These are phyloP conservation scores for Polypedilum vanderplanki DNA, from an alignment of 1,140 invertebrate species.

Conservation along the genomic window DNA sequence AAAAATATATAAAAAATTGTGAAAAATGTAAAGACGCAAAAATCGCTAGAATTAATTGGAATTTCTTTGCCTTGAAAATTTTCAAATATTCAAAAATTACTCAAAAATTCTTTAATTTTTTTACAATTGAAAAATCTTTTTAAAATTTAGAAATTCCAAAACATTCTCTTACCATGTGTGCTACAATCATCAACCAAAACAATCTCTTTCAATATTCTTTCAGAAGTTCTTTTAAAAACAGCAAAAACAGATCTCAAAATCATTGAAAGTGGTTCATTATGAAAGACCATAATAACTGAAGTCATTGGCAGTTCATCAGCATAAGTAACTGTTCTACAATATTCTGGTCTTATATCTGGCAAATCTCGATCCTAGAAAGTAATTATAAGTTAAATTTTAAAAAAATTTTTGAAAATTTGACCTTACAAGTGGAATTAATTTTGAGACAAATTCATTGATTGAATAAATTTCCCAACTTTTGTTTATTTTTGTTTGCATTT, in stretches of 20 bases:
- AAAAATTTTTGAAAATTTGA: no score
- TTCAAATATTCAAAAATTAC: conserved; percentile 38
- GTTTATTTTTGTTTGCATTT: background rate
- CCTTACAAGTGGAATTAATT: background rate
- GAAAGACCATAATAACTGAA: conserved; percentile 80
- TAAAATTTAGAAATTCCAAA: conserved; percentile 34
- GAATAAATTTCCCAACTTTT: conserved; percentile 13
- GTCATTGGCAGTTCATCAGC: conserved; percentile 69
- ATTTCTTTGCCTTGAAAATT: background rate
- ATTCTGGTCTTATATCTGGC: background rate
- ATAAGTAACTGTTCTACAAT: conserved; percentile 64
- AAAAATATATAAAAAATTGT: conserved; percentile 28
- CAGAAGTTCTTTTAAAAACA: conserved; percentile 75
- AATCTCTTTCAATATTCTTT: conserved; percentile 74
- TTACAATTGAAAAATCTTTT: conserved; percentile 30
- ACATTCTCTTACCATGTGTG: conserved; percentile 49
- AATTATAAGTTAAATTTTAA: no score
- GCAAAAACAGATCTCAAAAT: conserved; percentile 43
- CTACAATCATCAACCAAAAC: conserved; percentile 90
- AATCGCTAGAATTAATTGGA: background rate
- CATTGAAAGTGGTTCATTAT: conserved; percentile 78
- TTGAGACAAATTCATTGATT: conserved; percentile 24
- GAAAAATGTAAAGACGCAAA: no score
- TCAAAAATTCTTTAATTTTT: background rate
- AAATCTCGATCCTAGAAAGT: background rate